phyloP scores from a whole-genome alignment of 2,797 vertebrate genomes.

The Amazona ochrocephala region DNA sequence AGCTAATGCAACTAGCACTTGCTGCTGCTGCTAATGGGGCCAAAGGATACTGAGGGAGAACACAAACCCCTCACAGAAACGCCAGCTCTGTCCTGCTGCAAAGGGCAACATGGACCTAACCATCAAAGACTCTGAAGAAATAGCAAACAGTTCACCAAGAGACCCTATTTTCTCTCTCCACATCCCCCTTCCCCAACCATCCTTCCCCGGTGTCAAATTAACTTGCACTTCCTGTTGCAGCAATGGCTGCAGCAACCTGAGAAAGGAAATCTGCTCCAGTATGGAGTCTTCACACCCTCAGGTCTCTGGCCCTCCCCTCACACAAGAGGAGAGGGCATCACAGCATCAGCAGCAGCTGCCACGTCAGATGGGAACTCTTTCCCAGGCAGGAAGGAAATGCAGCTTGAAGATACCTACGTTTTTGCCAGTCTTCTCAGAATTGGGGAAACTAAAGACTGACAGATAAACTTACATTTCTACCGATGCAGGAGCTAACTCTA shows the following conservation, averaged over 20 bases:
- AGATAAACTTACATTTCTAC: not conserved
- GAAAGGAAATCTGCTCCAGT: constrained; percentile 4
- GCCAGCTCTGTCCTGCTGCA: not conserved
- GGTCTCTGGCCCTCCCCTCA: not conserved
- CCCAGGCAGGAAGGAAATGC: not conserved
- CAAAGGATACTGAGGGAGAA: not conserved
- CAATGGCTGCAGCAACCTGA: not conserved
- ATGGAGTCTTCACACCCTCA: not conserved
- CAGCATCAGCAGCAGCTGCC: fast-evolving
- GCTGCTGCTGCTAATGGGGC: not conserved
- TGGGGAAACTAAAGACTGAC: not conserved
- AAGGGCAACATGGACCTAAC: not conserved
- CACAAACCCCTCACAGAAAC: not conserved
- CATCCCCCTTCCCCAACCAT: fast-evolving
- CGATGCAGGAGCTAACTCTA: not conserved
- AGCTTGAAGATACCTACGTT: not conserved
- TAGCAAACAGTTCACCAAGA: not conserved
- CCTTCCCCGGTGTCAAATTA: not conserved
- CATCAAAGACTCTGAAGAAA: not conserved
- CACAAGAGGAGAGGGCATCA: not conserved
- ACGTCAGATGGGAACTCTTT: not conserved
- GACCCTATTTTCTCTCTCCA: not conserved
- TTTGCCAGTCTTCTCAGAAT: not conserved
- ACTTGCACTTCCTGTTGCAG: not conserved
- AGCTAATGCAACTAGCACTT: not conserved